Evolutionary conservation across 2,113 vertebrate genomes (phyloP).

Genomic region (Campylomormyrus tamandua): DNA sequence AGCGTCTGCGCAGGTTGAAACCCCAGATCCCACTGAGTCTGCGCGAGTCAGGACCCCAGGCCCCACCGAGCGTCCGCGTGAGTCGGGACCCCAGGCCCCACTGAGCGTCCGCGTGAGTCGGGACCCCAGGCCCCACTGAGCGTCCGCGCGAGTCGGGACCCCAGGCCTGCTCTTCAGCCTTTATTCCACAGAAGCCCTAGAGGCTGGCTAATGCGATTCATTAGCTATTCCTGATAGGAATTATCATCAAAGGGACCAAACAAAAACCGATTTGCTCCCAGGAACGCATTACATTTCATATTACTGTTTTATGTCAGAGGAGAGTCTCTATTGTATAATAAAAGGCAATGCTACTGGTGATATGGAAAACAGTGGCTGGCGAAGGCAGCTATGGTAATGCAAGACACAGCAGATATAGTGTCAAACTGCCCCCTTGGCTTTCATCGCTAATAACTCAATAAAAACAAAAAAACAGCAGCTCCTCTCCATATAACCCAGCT

Average conservation of each 20-base stretch:
- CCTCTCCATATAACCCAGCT: not conserved
- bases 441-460: conserved; percentile 32
- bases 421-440: conserved; percentile 15
- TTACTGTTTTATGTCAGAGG: not conserved
- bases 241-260: conserved; percentile 9
- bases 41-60: not conserved
- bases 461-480: conserved; percentile 17
- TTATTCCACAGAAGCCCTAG: not conserved
- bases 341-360: not conserved
- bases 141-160: not conserved
- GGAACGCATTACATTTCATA: not conserved
- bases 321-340: not conserved
- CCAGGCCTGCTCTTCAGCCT: not conserved
- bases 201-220: not conserved
- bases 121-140: not conserved
- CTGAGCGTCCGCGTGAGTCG: not conserved
- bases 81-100: too few species aligned
- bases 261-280: not conserved
- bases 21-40: not conserved
- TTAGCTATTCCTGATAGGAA: conserved; percentile 6
- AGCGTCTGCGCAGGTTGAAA: rapidly evolving
- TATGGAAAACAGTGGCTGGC: not conserved
- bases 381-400: not conserved
- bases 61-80: too few species aligned
- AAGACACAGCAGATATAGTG: conserved; percentile 6